Evolutionary conservation across 1,140 invertebrate genomes (phyloP).

Genomic region (Bombus pascuorum): DNA sequence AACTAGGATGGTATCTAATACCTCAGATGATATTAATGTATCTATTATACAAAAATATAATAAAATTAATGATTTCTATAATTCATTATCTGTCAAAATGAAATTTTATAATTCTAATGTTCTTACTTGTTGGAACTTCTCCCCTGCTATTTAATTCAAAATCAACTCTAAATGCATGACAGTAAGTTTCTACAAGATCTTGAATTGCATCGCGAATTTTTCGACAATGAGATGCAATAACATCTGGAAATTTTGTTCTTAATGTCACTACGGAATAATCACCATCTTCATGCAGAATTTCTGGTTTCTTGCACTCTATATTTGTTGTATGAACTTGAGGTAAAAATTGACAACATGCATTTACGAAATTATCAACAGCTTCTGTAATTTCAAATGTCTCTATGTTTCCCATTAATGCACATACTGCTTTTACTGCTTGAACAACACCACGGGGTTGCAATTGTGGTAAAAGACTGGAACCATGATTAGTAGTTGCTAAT

Average conservation of each 20-base stretch:
- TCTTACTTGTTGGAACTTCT: conserved; percentile 79
- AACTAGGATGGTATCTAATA: conserved; percentile 91
- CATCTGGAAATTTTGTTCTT: conserved; percentile 83
- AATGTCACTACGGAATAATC: conserved; percentile 85
- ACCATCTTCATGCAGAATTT: conserved; percentile 84
- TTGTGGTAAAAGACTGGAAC: conserved; percentile 78
- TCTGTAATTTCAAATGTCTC: conserved; percentile 93
- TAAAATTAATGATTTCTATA: conserved; percentile 10
- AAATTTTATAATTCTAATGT: conserved; percentile 51
- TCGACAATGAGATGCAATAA: conserved; percentile 85
- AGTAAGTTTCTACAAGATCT: conserved; percentile 91
- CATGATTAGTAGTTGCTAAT: conserved; percentile 81
- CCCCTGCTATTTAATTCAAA: conserved; percentile 84
- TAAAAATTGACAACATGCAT: conserved; percentile 83
- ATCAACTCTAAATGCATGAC: conserved; percentile 92
- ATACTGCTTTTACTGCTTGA: conserved; percentile 96
- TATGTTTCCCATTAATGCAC: conserved; percentile 92
- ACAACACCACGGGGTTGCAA: conserved; percentile 86
- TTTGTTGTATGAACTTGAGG: conserved; percentile 80
- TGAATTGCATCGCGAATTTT: conserved; percentile 89
- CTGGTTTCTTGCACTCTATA: conserved; percentile 83
- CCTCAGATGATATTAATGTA: conserved; percentile 86
- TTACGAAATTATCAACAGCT: conserved; percentile 88
- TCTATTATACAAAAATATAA: conserved; percentile 73
- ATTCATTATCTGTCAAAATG: conserved; percentile 17